A percentile compares a stretch with the other conserved stretches of the same genome.
Evolutionary conservation across 2,888 invertebrate species (phyloP).

Genomic region (Drosophila phalerata): DNA sequence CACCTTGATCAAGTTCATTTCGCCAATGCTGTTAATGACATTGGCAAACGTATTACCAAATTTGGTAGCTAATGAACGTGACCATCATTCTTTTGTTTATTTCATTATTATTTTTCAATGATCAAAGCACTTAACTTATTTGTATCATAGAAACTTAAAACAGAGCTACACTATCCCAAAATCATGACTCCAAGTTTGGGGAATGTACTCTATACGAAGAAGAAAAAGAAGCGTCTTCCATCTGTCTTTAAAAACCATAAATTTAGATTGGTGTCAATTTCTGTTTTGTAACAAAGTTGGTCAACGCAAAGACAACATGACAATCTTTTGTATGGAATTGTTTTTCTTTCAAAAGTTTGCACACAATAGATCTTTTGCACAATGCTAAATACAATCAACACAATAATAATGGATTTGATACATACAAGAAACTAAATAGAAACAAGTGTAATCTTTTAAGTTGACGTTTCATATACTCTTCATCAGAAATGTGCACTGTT

Average conservation of each 20-base stretch:
- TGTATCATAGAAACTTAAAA: neutral
- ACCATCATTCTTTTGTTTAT: slow-evolving; percentile 49
- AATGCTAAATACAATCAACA: slow-evolving; percentile 9
- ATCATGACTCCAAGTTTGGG: neutral
- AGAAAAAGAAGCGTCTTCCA: neutral
- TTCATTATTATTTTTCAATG: slow-evolving; percentile 27
- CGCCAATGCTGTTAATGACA: slow-evolving; percentile 14
- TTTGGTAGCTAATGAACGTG: slow-evolving; percentile 13
- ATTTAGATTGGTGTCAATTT: slow-evolving; percentile 39
- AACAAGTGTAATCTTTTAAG: neutral
- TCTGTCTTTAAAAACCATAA: no score
- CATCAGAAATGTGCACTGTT: neutral
- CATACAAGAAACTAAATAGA: neutral
- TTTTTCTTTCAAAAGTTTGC: neutral
- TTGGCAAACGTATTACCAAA: slow-evolving; percentile 42
- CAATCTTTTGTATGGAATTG: slow-evolving; percentile 10
- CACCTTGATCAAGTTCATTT: slow-evolving; percentile 39
- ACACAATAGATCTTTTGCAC: slow-evolving; percentile 15
- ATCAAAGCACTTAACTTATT: slow-evolving; percentile 21
- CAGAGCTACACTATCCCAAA: neutral
- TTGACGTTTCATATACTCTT: neutral
- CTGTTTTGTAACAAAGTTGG: slow-evolving; percentile 34
- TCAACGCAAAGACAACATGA: slow-evolving; percentile 21
- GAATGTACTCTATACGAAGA: neutral
- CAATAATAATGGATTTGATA: slow-evolving; percentile 3